These are phyloP conservation scores for Raja brachyura DNA, from an alignment of 2,113 vertebrate genomes.

Conservation along the genomic window DNA sequence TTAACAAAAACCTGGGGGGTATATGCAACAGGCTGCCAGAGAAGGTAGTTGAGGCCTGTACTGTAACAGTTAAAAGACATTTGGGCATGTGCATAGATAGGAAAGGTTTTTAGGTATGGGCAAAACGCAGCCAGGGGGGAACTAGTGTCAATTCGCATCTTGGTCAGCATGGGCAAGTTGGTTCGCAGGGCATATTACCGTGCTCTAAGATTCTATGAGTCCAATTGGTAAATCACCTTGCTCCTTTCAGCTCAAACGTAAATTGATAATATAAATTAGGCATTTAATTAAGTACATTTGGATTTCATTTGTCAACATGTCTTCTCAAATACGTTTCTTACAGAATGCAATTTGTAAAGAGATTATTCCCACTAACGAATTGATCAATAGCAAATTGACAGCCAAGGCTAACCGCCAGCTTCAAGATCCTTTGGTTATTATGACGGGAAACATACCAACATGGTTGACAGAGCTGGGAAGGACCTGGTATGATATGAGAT, in stretches of 20 bases:
- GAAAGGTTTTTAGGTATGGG: too few species aligned
- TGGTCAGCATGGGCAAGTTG: too few species aligned
- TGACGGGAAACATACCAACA: conserved; percentile 97
- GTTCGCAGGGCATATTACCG: too few species aligned
- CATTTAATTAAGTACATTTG: too few species aligned
- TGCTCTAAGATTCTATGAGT: too few species aligned
- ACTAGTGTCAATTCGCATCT: too few species aligned
- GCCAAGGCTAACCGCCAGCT: conserved; percentile 98
- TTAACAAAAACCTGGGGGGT: too few species aligned
- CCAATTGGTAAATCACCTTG: not conserved
- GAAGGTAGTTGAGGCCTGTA: too few species aligned
- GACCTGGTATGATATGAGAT: conserved; percentile 74
- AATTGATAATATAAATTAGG: not conserved
- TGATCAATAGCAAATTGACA: conserved; percentile 97
- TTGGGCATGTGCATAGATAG: too few species aligned
- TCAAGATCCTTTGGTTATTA: conserved; percentile 96
- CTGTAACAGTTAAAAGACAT: too few species aligned
- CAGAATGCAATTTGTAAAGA: conserved; percentile 96
- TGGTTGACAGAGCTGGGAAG: conserved; percentile 98
- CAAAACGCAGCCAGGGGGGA: too few species aligned
- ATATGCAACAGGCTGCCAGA: too few species aligned
- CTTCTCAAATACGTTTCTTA: conserved; percentile 33
- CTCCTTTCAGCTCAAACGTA: not conserved
- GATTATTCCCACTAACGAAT: conserved; percentile 87
- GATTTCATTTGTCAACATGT: not conserved